Percentiles rank a stretch among this genome's conserved stretches.
These are phyloP conservation scores for Drosophila baimaii DNA, from an alignment of 1,140 invertebrate species.

Conservation along the genomic window DNA sequence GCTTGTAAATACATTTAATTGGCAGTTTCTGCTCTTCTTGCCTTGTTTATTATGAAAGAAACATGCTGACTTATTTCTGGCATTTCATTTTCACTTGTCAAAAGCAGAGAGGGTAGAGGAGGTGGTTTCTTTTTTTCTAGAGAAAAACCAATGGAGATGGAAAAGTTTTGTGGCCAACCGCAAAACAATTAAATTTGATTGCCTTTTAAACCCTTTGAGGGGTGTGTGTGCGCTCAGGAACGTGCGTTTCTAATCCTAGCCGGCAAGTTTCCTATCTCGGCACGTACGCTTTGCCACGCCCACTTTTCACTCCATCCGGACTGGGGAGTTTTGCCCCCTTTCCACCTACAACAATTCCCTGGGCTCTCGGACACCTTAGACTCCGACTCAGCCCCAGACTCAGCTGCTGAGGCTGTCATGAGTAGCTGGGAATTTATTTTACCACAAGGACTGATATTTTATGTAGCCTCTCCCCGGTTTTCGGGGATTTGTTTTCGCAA, in stretches of 20 bases:
- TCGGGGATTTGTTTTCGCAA: conserved; percentile 16
- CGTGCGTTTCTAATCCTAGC: conserved; percentile 65
- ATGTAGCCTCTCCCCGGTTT: conserved; percentile 24
- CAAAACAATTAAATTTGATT: conserved; percentile 82
- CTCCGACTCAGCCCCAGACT: background rate
- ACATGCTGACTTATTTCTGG: conserved; percentile 39
- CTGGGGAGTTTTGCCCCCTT: conserved; percentile 1
- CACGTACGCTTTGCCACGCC: conserved; percentile 62
- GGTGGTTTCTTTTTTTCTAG: background rate
- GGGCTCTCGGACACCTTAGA: conserved; percentile 34
- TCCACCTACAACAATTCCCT: conserved; percentile 9
- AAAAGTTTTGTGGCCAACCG: conserved; percentile 62
- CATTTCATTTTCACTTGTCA: conserved; percentile 21
- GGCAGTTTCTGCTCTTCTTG: conserved; percentile 46
- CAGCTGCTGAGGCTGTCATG: conserved; percentile 63
- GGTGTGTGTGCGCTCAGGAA: conserved; percentile 7
- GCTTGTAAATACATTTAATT: conserved; percentile 74
- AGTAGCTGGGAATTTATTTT: conserved; percentile 77
- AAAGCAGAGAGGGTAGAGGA: background rate
- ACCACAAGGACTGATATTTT: conserved; percentile 69
- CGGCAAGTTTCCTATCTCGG: conserved; percentile 69
- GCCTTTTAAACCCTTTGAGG: conserved; percentile 74
- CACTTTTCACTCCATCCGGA: conserved; percentile 2
- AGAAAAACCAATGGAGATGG: conserved; percentile 10
- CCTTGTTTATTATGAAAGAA: conserved; percentile 65